Evolutionary conservation across 2,888 invertebrate genomes (phyloP).

Genomic region (Temnothorax rugatulus): DNA sequence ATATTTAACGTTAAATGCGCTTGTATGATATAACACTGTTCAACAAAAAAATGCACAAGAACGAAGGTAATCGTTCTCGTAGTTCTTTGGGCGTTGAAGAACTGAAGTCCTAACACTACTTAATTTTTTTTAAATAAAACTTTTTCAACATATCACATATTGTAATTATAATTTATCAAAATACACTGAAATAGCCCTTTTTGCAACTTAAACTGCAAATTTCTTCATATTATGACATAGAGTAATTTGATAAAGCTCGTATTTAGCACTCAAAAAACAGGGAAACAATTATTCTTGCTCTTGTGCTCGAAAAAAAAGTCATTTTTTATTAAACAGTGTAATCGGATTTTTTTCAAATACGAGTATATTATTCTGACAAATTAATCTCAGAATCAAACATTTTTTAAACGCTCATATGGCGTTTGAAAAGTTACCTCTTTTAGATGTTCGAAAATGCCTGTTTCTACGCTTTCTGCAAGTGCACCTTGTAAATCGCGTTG

Average conservation of each 20-base stretch:
- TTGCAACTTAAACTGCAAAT: too few relatives aligned
- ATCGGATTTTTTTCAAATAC: not conserved
- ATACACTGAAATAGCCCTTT: too few relatives aligned
- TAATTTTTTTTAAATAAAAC: too few relatives aligned
- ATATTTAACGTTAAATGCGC: not conserved
- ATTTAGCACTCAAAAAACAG: too few relatives aligned
- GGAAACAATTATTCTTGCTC: not conserved
- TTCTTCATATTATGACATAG: too few relatives aligned
- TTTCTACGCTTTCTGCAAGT: constrained; percentile 39
- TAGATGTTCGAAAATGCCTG: constrained; percentile 46
- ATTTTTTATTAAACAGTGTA: not conserved
- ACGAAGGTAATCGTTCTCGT: too few relatives aligned
- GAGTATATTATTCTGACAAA: not conserved
- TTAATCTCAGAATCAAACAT: not conserved
- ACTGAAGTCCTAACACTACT: too few relatives aligned
- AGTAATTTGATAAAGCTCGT: too few relatives aligned
- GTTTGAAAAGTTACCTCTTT: constrained; percentile 62
- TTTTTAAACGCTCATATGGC: not conserved
- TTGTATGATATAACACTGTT: not conserved
- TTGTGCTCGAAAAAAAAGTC: not conserved
- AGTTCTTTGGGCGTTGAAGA: too few relatives aligned
- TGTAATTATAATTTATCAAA: too few relatives aligned
- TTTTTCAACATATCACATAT: too few relatives aligned
- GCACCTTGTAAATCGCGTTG: not conserved
- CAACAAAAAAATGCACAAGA: too few relatives aligned